These are phyloP conservation scores for Hypena proboscidalis DNA, from an alignment of 2,888 invertebrate species.

Conservation along the genomic window DNA sequence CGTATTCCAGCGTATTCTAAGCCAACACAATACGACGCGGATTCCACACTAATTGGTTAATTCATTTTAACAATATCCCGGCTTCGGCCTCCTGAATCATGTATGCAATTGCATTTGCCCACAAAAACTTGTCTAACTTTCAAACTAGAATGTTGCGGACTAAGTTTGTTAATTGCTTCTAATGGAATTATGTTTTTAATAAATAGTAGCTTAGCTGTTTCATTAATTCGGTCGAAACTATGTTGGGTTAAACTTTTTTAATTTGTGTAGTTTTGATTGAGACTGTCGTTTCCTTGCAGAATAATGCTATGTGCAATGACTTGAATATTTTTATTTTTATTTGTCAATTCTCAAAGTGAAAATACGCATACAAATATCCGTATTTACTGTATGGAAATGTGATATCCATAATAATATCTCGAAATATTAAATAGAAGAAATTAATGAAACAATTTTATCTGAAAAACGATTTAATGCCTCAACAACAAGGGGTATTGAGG, in stretches of 20 bases:
- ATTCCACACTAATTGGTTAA: slow-evolving; percentile 35
- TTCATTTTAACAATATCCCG: slow-evolving; percentile 32
- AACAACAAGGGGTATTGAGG: too few relatives aligned
- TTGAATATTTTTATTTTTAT: too few relatives aligned
- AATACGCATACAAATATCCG: too few relatives aligned
- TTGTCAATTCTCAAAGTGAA: too few relatives aligned
- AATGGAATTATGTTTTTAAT: slow-evolving; percentile 39
- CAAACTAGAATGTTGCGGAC: slow-evolving; percentile 24
- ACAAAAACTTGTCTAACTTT: slow-evolving; percentile 38
- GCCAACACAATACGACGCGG: slow-evolving; percentile 14
- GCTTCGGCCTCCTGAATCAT: slow-evolving; percentile 33
- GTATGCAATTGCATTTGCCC: slow-evolving; percentile 38
- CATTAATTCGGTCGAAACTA: slow-evolving; percentile 13
- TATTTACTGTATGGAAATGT: too few relatives aligned
- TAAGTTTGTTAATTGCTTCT: slow-evolving; percentile 35
- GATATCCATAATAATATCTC: too few relatives aligned
- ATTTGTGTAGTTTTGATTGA: not conserved
- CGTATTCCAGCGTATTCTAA: slow-evolving; percentile 14
- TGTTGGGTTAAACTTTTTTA: not conserved
- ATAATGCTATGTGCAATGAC: too few relatives aligned
- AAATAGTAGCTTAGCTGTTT: slow-evolving; percentile 34
- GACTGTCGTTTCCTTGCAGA: too few relatives aligned
- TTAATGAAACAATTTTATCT: too few relatives aligned
- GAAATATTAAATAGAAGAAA: too few relatives aligned
- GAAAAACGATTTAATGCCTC: too few relatives aligned